These are phyloP conservation scores for Drosophila neonasuta DNA, from an alignment of 2,888 invertebrate species.

Conservation along the genomic window DNA sequence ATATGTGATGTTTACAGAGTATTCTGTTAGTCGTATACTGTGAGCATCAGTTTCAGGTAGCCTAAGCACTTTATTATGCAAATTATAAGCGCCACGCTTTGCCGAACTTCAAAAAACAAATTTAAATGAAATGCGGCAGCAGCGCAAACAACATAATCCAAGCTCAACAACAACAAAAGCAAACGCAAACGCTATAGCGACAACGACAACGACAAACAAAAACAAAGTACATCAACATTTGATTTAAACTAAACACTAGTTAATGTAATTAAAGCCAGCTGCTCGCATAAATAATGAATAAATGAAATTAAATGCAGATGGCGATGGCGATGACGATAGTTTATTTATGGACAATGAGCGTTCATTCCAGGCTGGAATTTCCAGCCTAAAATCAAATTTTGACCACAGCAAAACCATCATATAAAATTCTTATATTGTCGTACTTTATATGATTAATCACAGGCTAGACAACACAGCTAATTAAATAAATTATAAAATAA, in stretches of 20 bases:
- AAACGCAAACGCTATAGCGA: background rate
- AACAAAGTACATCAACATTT: conserved; percentile 35
- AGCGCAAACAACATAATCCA: conserved; percentile 20
- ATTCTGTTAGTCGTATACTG: conserved; percentile 3
- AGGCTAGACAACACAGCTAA: conserved; percentile 1
- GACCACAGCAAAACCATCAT: background rate
- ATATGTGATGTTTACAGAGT: background rate
- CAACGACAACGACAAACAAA: conserved; percentile 6
- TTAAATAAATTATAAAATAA: background rate
- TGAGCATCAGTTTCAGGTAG: conserved; percentile 69
- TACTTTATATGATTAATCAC: conserved; percentile 9
- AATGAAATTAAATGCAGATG: conserved; percentile 56
- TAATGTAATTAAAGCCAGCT: conserved; percentile 49
- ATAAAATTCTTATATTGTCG: background rate
- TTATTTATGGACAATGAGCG: conserved; percentile 14
- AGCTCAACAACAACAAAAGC: conserved; percentile 7
- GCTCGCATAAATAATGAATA: conserved; percentile 49
- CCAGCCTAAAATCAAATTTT: conserved; percentile 9
- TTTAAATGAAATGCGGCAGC: conserved; percentile 50
- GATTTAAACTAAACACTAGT: conserved; percentile 46
- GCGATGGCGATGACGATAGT: background rate
- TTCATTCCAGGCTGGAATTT: background rate
- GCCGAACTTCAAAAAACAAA: conserved; percentile 64
- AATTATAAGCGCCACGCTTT: conserved; percentile 75
- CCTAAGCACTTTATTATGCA: conserved; percentile 77